Evolutionary conservation across 1,140 invertebrate genomes (phyloP), one percentile per base, ranked within the genome.

Genomic region (Zaprionus nigranus): DNA sequence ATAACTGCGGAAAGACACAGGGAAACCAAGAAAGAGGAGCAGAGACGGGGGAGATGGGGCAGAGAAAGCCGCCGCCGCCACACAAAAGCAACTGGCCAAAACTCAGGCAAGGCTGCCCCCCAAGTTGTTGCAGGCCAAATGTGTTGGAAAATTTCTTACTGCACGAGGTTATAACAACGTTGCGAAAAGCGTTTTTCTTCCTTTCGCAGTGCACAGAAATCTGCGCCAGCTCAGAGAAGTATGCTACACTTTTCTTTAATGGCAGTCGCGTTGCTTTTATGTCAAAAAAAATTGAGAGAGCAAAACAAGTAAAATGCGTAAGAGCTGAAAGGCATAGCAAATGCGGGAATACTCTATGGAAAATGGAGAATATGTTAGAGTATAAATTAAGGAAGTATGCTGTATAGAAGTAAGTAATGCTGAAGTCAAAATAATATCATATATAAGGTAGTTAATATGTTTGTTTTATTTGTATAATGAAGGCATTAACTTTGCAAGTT

Each of bases 161-260:
- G 62, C 69, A 60, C 59, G 53, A 34, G 30, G 68, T 82, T 85
- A 77, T 79, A 79, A 79, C 67, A 79, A 79, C 77, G 66, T 71
- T 75, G 77, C 74, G 63, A 79, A 62, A 72, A 79, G 24, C 70
- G 63, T 68, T 77, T 67, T 73, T 62, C 51, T 58, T 73, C 58
- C 51, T 58, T 34, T 34, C 38, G 20, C 66, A 57, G 68, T 13
- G 36, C 24, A 28, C 2, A 30, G 53, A 63, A 75, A 76, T 76
- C 74, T 65, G 74, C 74, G 72, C 72, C 51, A 57, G 54, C 56
- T 17, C 76, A 67, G 72, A 82, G 63, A 81, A 87, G 83, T 67
- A 82, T 87, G 83, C 83, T 82, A 88, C 81, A 88, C 83, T 88
- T 86, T 86, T 80, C 84, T 87, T 87, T 87, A 87, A 87, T 88